phyloP scores from a whole-genome alignment of 2,797 vertebrate species.

The Florisuga fusca region DNA sequence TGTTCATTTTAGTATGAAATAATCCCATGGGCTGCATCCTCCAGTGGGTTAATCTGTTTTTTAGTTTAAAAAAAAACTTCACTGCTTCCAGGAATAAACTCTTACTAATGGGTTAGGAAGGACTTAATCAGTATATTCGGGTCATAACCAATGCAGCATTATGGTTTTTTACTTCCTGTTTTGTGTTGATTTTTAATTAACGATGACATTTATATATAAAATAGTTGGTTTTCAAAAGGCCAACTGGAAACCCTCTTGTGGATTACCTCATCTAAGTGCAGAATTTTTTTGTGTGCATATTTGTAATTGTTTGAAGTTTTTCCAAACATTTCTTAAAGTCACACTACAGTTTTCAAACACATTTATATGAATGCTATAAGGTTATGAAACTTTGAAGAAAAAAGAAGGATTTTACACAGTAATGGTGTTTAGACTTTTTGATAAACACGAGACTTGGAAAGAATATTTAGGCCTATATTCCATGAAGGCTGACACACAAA shows the following conservation, averaged over 20 bases:
- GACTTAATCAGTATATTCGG: not conserved
- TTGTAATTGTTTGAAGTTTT: constrained; percentile 65
- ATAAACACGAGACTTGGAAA: not conserved
- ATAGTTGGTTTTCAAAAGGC: constrained; percentile 49
- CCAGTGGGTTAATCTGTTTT: not conserved
- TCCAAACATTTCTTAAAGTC: constrained; percentile 49
- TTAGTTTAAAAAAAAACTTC: not conserved
- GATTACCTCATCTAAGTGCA: constrained; percentile 59
- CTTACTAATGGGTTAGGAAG: not conserved
- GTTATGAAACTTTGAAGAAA: not conserved
- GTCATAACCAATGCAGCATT: not conserved
- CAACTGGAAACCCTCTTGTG: constrained; percentile 62
- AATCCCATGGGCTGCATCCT: not conserved
- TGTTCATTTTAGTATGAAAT: not conserved
- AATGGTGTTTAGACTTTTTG: not conserved
- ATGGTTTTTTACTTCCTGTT: constrained; percentile 15
- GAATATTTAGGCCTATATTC: not conserved
- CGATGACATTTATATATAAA: constrained; percentile 44
- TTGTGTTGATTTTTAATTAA: constrained; percentile 67
- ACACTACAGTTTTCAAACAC: not conserved
- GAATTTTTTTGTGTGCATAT: constrained; percentile 32
- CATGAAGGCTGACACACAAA: not conserved
- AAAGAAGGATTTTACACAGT: not conserved
- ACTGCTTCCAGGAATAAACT: not conserved
- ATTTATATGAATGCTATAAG: not conserved